Conservation (phyloP, 2,797 vertebrate species). For the Schizopygopsis malacanthus region DNA sequence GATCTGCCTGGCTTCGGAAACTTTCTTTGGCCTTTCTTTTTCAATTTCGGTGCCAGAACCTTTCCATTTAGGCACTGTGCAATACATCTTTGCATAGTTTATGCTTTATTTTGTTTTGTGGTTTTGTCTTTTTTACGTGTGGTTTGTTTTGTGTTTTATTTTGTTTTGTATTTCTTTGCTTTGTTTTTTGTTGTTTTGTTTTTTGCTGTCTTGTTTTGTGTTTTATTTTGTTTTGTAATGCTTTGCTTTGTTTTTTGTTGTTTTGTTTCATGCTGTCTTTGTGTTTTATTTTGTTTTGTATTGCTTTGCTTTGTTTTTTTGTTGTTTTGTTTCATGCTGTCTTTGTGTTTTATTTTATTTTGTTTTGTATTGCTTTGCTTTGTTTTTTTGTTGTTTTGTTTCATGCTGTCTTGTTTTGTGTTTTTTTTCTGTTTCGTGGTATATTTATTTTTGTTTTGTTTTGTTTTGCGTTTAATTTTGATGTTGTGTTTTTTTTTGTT, state of each 20-base stretch:
- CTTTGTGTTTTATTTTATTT: too few species aligned
- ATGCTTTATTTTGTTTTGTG: not conserved
- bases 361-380: too few species aligned
- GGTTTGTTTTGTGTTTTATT: too few species aligned
- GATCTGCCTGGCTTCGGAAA: not conserved
- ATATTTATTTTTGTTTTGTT: not conserved
- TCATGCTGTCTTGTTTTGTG: not conserved
- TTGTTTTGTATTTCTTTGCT: too few species aligned
- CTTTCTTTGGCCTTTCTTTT: not conserved
- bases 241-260: too few species aligned
- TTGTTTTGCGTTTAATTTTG: not conserved
- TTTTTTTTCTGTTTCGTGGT: not conserved
- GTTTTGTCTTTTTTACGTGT: not conserved
- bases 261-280: too few species aligned
- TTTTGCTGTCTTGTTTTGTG: too few species aligned
- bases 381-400: not conserved
- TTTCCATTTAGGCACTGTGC: slow-evolving; percentile 5
- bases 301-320: too few species aligned
- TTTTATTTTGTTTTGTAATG: too few species aligned
- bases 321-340: too few species aligned
- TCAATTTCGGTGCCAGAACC: not conserved
- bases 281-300: too few species aligned
- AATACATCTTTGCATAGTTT: not conserved
- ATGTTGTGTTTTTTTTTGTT: not conserved
- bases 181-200: too few species aligned